Evolutionary conservation across 2,113 vertebrate genomes (phyloP).

Genomic region (Halcyon malimbica): DNA sequence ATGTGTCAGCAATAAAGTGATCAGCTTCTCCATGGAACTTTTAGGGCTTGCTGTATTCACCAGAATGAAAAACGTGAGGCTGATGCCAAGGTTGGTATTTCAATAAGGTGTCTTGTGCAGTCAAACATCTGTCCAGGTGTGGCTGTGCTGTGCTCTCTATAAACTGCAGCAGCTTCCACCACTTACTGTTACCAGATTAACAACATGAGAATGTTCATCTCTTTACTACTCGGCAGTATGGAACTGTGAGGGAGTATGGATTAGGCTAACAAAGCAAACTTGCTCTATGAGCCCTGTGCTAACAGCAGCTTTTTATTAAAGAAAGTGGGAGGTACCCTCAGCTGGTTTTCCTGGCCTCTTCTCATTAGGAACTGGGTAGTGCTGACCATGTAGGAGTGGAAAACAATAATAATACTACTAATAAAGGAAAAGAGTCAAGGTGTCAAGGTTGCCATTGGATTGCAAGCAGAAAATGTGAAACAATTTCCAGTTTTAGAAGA

Average conservation of each 20-base stretch:
- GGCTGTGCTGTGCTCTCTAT: background rate
- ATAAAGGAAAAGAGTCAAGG: background rate
- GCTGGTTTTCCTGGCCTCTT: background rate
- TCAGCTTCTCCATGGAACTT: background rate
- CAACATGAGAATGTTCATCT: background rate
- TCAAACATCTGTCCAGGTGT: conserved; percentile 32
- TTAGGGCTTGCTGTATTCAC: background rate
- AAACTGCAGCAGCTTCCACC: background rate
- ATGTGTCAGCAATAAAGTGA: background rate
- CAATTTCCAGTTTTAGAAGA: background rate
- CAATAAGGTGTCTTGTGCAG: background rate
- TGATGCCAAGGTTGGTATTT: background rate
- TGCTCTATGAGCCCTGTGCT: background rate
- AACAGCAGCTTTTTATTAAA: background rate
- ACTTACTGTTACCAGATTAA: background rate
- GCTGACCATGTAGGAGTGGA: background rate
- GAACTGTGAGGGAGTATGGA: background rate
- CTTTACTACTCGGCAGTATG: background rate
- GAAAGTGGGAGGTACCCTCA: background rate
- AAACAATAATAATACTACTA: background rate
- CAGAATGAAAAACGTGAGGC: background rate
- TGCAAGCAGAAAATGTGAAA: background rate
- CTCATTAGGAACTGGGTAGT: background rate
- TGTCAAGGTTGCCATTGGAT: background rate
- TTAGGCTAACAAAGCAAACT: background rate